phyloP scores from a whole-genome alignment of 2,113 vertebrate genomes.

The Erythrolamprus reginae region DNA sequence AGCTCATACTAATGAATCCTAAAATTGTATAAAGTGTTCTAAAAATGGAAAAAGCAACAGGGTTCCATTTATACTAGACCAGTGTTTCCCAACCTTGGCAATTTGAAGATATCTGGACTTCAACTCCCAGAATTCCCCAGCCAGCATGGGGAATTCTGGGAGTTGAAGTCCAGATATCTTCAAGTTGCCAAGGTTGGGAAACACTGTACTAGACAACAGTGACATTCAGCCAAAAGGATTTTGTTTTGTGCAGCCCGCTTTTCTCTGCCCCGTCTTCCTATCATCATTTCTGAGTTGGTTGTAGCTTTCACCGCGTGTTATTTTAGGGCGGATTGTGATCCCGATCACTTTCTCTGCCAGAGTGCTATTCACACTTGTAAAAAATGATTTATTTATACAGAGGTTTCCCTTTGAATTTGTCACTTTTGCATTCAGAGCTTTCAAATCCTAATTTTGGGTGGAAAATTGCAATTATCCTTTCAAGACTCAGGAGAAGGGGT shows the following conservation, averaged over 20 bases:
- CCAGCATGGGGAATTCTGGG: too few species aligned
- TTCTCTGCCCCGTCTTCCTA: neutral
- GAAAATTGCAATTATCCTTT: conserved; percentile 56
- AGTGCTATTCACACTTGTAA: neutral
- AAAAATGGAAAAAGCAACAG: neutral
- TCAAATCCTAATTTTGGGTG: conserved; percentile 46
- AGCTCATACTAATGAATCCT: neutral
- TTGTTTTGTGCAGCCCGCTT: neutral
- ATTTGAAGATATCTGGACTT: too few species aligned
- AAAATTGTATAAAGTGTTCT: neutral
- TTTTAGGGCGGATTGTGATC: neutral
- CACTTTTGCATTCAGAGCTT: conserved; percentile 40
- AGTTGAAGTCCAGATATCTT: too few species aligned
- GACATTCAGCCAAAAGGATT: neutral
- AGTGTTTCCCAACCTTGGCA: too few species aligned
- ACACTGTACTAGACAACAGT: neutral
- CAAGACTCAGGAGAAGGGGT: conserved; percentile 47
- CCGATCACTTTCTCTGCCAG: neutral
- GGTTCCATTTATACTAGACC: neutral
- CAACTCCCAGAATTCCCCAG: too few species aligned
- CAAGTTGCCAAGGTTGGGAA: too few species aligned
- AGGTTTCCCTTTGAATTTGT: neutral
- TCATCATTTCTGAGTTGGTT: neutral
- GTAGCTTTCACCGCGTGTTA: neutral
- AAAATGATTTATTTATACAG: neutral